Base-by-base conservation (phyloP, 2,113 vertebrate genomes). In the Benitochromis conjunctus region DNA sequence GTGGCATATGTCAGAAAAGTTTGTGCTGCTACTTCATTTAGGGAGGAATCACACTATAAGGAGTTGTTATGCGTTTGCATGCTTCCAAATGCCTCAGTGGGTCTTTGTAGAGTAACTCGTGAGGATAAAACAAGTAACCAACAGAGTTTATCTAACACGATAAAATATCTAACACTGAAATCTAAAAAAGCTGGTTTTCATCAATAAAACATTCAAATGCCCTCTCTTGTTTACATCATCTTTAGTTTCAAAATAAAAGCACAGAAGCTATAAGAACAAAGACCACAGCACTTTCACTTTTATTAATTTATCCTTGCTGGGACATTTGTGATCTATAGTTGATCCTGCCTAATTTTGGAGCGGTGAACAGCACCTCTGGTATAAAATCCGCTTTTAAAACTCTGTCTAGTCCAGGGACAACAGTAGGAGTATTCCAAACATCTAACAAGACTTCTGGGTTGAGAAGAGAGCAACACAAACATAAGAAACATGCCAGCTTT, bases 31-130 rank as follows among this genome's bases (percentile, higher is more conserved):
- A 2, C 41, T 24, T 79, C 18, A 77, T 48, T 87, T 41, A 14
- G 80, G 29, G 89, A 24, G 66, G 76, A 51, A 79, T 93, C 80
- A 79, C 86, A 93, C 78, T 56, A 83, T 29, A 31, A 54, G 24
- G 76, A 86, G 14, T 11, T 80, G 83, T 57, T 82, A 48, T 36
- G 19, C 18, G 7, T 80, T 48, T 60, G 26, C 53, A 11, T 58
- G 24, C 83, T 38, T 81, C 18, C 46, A 53, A 76, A 53, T 76
- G 71, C 26, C 18, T 53, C 46, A 5, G 6, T 51, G n/a, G 53
- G 31, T 77, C 58, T 77, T 48, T 9, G 43, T 7, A 51, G 69
- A 81, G 71, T 5, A 6, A 29, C 60, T 77, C 8, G 4, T 54
- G 31, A n/a, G 5, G 58, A 86, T 79, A 51, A 82, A 88, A 43